Evolutionary conservation across 1,140 invertebrate species (phyloP), one percentile per base, ranked within the genome.

Genomic region (Drosophila obscura): DNA sequence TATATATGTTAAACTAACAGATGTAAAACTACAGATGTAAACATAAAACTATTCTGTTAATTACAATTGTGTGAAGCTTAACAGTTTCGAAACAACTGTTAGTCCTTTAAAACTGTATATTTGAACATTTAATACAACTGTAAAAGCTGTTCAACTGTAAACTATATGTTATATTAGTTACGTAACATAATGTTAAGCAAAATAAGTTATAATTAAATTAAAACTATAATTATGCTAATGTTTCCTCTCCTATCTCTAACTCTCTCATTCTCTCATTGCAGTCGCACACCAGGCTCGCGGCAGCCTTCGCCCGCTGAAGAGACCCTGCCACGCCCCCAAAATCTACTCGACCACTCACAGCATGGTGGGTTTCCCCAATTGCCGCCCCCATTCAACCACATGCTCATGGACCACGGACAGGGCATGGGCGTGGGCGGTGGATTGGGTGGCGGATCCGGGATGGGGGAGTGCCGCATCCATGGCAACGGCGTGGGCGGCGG

Each of bases 231-330:
- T 48, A 45, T 44, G 51, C 2, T n/a, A 15, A 43, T 58, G 16
- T 19, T 4, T 55, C 11, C 7, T 45, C 39, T 53, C n/a, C 50
- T 55, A 22, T 31, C 22, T 24, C 8, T 57, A 39, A 35, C 60
- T 62, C 60, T 48, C 62, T 62, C 60, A 66, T 45, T 41, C 35
- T 39, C 35, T 13, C 11, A 0, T 39, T 94, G 9, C 92, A 97
- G 96, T 90, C 96, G 96, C 61, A 97, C 96, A 66, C 96, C 96
- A 5, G 96, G 96, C n/a, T 98, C 97, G 77, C 94, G 96, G 81
- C 97, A 98, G 90, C 97, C 96, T 19, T 97, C 97, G 7, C 97
- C 97, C 4, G 96, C 96, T 8, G 96, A 97, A 90, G 97, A 97
- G 73, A 73, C 76, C 15, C 62, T 91, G 59, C 81, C 90, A 71